Conservation (phyloP, 2,797 vertebrate species). For the Cirrhinus mrigala region DNA sequence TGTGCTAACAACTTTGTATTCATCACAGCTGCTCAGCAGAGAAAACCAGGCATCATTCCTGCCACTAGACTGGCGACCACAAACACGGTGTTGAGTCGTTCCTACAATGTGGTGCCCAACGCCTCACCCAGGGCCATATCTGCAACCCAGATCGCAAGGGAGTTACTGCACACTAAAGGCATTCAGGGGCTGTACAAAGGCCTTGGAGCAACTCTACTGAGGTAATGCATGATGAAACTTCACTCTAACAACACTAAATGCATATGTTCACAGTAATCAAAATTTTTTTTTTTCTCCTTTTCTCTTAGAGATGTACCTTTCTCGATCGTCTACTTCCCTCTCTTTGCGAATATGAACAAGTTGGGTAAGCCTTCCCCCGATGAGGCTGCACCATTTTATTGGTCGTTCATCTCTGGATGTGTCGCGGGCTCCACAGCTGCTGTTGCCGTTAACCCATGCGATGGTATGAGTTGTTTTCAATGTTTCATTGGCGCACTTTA, state of each 20-base stretch:
- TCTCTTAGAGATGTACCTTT: slow-evolving; percentile 84
- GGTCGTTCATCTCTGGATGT: slow-evolving; percentile 85
- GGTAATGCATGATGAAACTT: slow-evolving; percentile 66
- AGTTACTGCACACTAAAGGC: slow-evolving; percentile 79
- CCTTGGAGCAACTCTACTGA: slow-evolving; percentile 84
- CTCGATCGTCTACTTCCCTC: slow-evolving; percentile 84
- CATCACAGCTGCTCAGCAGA: slow-evolving; percentile 78
- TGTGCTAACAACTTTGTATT: background rate
- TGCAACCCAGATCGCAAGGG: slow-evolving; percentile 82
- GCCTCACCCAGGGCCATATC: slow-evolving; percentile 70
- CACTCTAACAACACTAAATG: background rate
- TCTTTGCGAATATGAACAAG: slow-evolving; percentile 84
- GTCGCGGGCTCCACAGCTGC: slow-evolving; percentile 82
- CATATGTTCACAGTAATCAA: background rate
- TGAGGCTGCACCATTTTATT: slow-evolving; percentile 77
- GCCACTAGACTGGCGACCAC: slow-evolving; percentile 76
- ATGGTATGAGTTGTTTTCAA: slow-evolving; percentile 72
- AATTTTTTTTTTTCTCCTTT: background rate
- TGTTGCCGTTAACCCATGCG: slow-evolving; percentile 84
- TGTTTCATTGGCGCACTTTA: background rate
- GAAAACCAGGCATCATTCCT: slow-evolving; percentile 73
- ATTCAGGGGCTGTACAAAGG: slow-evolving; percentile 85
- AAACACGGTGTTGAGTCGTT: slow-evolving; percentile 78
- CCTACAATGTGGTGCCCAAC: slow-evolving; percentile 77
- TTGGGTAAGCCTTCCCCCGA: slow-evolving; percentile 75